Conservation (phyloP, 2,797 vertebrate species). For the Mormyrops boulengeri region DNA sequence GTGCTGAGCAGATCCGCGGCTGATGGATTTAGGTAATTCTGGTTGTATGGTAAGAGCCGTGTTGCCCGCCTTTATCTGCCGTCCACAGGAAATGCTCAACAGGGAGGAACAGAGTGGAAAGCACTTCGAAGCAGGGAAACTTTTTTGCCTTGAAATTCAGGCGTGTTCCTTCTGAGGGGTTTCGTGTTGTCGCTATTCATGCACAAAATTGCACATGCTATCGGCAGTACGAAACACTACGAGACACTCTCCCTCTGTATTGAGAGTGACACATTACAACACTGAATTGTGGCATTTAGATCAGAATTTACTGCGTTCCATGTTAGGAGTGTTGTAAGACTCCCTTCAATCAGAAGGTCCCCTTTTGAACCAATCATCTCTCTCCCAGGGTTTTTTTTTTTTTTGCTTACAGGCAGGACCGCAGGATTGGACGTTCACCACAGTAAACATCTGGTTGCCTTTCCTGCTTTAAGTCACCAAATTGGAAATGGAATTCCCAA, state of each 20-base stretch:
- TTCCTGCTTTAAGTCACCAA: slow-evolving; percentile 29
- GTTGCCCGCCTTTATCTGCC: background rate
- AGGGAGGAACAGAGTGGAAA: slow-evolving; percentile 36
- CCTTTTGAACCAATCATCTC: background rate
- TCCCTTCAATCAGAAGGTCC: background rate
- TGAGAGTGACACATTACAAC: background rate
- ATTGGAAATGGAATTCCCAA: slow-evolving; percentile 20
- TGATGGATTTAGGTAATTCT: background rate
- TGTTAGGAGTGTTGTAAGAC: background rate
- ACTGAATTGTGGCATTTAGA: background rate
- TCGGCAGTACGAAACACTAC: background rate
- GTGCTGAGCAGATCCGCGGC: background rate
- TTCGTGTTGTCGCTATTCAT: background rate
- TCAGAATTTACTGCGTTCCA: background rate
- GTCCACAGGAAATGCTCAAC: slow-evolving; percentile 31
- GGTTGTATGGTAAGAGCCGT: background rate
- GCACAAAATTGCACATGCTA: background rate
- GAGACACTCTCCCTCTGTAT: background rate
- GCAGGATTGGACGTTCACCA: background rate
- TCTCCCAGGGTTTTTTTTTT: background rate
- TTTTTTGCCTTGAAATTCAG: slow-evolving; percentile 7
- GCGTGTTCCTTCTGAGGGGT: slow-evolving; percentile 20
- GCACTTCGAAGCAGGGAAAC: slow-evolving; percentile 35
- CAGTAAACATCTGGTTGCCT: slow-evolving; percentile 44
- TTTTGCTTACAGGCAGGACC: background rate